These are phyloP conservation scores for Tryphoninae sp. DNA, from an alignment of 2,888 invertebrate genomes.

Conservation along the genomic window DNA sequence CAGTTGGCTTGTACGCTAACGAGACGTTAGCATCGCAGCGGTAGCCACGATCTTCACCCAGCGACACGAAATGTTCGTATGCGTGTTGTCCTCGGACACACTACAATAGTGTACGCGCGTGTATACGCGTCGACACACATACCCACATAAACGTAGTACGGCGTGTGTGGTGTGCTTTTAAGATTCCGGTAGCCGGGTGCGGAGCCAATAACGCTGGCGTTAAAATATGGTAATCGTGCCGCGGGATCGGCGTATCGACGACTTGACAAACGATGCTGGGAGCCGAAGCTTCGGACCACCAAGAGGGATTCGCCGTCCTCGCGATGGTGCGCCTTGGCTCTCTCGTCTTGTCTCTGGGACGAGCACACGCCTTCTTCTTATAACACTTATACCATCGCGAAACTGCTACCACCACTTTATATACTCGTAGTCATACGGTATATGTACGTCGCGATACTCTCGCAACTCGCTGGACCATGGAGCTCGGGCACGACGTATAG, in stretches of 20 bases:
- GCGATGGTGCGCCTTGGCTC: conserved; percentile 13
- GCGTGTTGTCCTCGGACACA: conserved; percentile 17
- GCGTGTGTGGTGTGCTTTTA: conserved; percentile 68
- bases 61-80: conserved; percentile 35
- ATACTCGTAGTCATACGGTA: conserved; percentile 10
- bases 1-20: conserved; percentile 56
- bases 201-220: conserved; percentile 79
- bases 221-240: conserved; percentile 81
- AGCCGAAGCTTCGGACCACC: conserved; percentile 79
- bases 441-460: conserved; percentile 35
- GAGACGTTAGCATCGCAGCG: conserved; percentile 56
- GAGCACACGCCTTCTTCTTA: conserved; percentile 61
- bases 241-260: conserved; percentile 81
- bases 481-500: conserved; percentile 7
- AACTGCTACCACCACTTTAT: conserved; percentile 22
- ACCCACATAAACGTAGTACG: conserved; percentile 4
- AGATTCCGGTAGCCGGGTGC: conserved; percentile 79
- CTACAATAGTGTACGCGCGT: conserved; percentile 2
- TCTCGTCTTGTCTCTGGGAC: conserved; percentile 47
- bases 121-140: not conserved
- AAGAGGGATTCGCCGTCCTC: conserved; percentile 72
- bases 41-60: conserved; percentile 22
- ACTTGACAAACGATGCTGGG: conserved; percentile 80
- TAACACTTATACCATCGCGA: conserved; percentile 37
- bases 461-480: conserved; percentile 17